Evolutionary conservation across 2,888 invertebrate genomes (phyloP).

Genomic region (Drosophila paranaensis): DNA sequence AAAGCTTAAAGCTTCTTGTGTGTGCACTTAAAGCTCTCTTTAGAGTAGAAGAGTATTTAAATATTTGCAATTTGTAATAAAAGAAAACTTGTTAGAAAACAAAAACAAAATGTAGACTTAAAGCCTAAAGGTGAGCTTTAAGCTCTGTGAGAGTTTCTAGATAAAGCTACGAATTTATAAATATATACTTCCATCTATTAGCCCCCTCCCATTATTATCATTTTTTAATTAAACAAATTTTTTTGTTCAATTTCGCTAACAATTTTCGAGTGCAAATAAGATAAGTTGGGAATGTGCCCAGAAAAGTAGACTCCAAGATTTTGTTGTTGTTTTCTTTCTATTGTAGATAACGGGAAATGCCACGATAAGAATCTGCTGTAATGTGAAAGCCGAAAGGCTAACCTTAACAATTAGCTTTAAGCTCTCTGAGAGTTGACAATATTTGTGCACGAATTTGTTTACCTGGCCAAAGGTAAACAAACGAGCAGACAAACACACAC

Average conservation of each 20-base stretch:
- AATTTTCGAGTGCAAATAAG: neutral
- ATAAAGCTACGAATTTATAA: too few relatives aligned
- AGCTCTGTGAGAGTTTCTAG: too few relatives aligned
- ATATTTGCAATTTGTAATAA: too few relatives aligned
- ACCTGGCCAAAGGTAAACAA: conserved; percentile 1
- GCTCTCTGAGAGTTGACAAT: neutral
- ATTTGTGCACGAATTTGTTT: neutral
- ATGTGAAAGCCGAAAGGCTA: neutral
- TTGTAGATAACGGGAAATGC: neutral
- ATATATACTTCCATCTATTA: too few relatives aligned
- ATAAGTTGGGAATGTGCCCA: neutral
- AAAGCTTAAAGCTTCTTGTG: too few relatives aligned
- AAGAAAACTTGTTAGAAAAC: too few relatives aligned
- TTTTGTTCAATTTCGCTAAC: neutral
- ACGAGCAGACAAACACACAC: neutral
- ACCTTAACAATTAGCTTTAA: neutral
- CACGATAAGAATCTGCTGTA: neutral
- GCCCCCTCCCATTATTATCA: too few relatives aligned
- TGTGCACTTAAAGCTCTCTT: too few relatives aligned
- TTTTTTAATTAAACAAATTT: neutral
- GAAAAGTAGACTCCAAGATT: conserved; percentile 39
- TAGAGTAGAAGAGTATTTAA: too few relatives aligned
- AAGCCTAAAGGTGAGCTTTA: too few relatives aligned
- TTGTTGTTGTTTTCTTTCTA: neutral
- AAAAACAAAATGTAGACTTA: too few relatives aligned